These are phyloP conservation scores for Drosophila percnosoma DNA, from an alignment of 2,888 invertebrate genomes.

Conservation along the genomic window DNA sequence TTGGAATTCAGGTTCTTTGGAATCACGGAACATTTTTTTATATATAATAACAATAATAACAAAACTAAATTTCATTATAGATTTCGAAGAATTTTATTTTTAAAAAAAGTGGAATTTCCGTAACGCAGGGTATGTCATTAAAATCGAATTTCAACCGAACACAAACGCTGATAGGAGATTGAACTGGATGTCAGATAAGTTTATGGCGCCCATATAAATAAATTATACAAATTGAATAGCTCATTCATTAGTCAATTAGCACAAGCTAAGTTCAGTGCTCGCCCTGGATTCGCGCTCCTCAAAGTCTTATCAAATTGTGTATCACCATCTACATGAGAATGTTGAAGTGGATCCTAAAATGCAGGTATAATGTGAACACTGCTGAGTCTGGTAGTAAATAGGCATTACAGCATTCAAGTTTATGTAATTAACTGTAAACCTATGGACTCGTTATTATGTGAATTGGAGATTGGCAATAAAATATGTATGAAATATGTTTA, in stretches of 20 bases:
- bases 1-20: too few species aligned
- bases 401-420: too few species aligned
- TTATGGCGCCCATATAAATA: neutral
- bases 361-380: too few species aligned
- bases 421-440: too few species aligned
- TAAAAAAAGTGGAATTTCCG: neutral
- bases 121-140: neutral
- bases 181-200: neutral
- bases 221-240: neutral
- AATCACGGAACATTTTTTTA: neutral
- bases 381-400: too few species aligned
- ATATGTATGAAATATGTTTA: too few species aligned
- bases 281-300: slow-evolving; percentile 16
- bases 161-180: neutral
- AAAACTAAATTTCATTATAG: neutral
- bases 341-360: too few species aligned
- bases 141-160: neutral
- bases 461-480: too few species aligned
- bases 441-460: too few species aligned
- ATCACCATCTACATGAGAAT: neutral
- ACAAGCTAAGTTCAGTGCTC: slow-evolving; percentile 35
- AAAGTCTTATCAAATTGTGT: slow-evolving; percentile 40
- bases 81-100: too few species aligned
- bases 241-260: neutral
- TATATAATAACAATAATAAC: neutral